phyloP scores from a whole-genome alignment of 2,888 invertebrate genomes.

The Drosophila atripex region DNA sequence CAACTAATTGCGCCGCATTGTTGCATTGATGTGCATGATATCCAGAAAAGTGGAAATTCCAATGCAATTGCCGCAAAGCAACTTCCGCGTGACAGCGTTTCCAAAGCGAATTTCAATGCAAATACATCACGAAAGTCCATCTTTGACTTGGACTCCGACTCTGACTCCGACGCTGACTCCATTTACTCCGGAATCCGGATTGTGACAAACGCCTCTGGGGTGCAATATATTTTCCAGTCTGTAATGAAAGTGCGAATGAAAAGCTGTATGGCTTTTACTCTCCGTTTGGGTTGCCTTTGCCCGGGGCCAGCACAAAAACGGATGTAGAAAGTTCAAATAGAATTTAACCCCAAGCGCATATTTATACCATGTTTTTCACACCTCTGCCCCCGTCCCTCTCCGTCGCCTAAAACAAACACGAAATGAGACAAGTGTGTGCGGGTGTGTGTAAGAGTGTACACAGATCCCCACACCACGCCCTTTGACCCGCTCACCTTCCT shows the following conservation, averaged over 20 bases:
- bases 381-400: conserved; percentile 6
- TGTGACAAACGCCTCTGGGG: conserved; percentile 71
- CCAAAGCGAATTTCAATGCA: conserved; percentile 47
- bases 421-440: conserved; percentile 42
- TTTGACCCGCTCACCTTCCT: conserved; percentile 42
- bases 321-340: conserved; percentile 72
- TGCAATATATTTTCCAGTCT: conserved; percentile 63
- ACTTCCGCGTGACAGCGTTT: conserved; percentile 29
- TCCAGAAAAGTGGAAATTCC: conserved; percentile 31
- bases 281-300: conserved; percentile 5
- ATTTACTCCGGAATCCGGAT: conserved; percentile 19
- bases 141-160: conserved; percentile 24
- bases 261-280: conserved; percentile 29
- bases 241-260: conserved; percentile 76
- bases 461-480: conserved; percentile 11
- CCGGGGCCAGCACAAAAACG: conserved; percentile 28
- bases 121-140: conserved; percentile 42
- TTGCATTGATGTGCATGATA: conserved; percentile 40
- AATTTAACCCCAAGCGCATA: conserved; percentile 75
- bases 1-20: conserved; percentile 68
- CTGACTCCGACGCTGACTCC: background rate
- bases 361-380: conserved; percentile 58
- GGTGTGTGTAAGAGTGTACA: conserved; percentile 17
- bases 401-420: conserved; percentile 54
- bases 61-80: conserved; percentile 46